A percentile compares a stretch with the other conserved stretches of the same genome.
phyloP scores from a whole-genome alignment of 2,888 invertebrate species.

The Orchesellides sinensis region DNA sequence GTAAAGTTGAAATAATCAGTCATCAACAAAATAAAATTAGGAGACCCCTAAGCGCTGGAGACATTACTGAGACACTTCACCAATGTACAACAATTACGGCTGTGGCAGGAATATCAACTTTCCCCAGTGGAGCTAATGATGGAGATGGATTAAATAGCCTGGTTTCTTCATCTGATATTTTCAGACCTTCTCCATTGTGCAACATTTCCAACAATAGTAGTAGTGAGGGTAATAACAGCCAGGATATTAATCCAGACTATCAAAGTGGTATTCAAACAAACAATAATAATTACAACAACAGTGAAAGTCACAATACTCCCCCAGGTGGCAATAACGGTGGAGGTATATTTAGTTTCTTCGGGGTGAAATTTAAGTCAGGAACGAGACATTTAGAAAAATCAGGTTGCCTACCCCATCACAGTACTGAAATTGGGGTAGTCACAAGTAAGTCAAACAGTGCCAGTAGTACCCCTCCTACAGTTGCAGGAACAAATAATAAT shows the following conservation, averaged over 20 bases:
- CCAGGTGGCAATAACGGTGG: slow-evolving; percentile 51
- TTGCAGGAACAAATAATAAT: slow-evolving; percentile 40
- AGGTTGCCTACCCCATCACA: slow-evolving; percentile 11
- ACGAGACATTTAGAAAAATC: slow-evolving; percentile 72
- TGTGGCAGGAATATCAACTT: slow-evolving; percentile 36
- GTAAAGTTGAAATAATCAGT: slow-evolving; percentile 25
- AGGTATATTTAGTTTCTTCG: slow-evolving; percentile 72
- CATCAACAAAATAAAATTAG: slow-evolving; percentile 36
- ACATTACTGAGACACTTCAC: slow-evolving; percentile 64
- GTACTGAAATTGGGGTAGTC: neutral
- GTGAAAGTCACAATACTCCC: neutral
- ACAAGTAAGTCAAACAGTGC: slow-evolving; percentile 9
- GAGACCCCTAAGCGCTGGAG: slow-evolving; percentile 69
- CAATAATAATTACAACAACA: slow-evolving; percentile 44
- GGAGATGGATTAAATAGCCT: neutral
- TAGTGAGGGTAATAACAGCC: neutral
- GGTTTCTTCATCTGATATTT: slow-evolving; percentile 28
- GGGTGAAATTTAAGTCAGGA: slow-evolving; percentile 70
- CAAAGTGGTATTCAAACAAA: slow-evolving; percentile 6
- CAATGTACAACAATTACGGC: neutral
- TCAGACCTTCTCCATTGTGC: slow-evolving; percentile 6
- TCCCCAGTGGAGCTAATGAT: slow-evolving; percentile 32
- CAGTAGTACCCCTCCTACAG: neutral
- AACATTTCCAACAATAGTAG: neutral
- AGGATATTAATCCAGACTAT: neutral